Evolutionary conservation across 2,888 invertebrate genomes (phyloP).

Genomic region (Himalopsyche japonica): DNA sequence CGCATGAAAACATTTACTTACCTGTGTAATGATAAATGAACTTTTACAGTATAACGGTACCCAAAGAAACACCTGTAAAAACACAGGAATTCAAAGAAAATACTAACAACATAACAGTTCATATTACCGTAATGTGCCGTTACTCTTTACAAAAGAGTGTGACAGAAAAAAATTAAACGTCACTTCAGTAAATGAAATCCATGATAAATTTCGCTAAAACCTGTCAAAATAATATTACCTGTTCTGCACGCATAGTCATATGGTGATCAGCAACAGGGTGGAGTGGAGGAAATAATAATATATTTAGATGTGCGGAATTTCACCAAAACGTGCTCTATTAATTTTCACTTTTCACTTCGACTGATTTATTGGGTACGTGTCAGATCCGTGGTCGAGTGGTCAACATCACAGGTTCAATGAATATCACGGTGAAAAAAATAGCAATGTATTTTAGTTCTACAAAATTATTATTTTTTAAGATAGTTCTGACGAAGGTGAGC

Average conservation of each 20-base stretch:
- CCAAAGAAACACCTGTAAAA: neutral
- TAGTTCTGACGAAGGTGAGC: too few relatives aligned
- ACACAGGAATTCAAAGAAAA: neutral
- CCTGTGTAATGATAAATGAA: neutral
- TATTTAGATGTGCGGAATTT: too few relatives aligned
- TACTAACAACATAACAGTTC: neutral
- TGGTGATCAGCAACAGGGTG: too few relatives aligned
- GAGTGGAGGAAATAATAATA: neutral
- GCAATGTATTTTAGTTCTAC: too few relatives aligned
- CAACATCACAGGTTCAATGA: too few relatives aligned
- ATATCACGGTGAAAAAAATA: too few relatives aligned
- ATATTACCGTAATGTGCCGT: neutral
- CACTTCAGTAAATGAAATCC: neutral
- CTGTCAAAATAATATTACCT: neutral
- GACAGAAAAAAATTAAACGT: neutral
- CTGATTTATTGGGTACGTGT: too few relatives aligned
- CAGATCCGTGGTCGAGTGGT: too few relatives aligned
- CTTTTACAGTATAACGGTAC: neutral
- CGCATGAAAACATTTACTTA: neutral
- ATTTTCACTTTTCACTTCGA: neutral
- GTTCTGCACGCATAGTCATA: neutral
- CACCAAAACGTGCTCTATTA: too few relatives aligned
- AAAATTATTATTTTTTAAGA: too few relatives aligned
- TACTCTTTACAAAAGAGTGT: neutral
- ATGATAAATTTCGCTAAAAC: neutral